These are phyloP conservation scores for Philereme vetulata DNA, from an alignment of 2,888 invertebrate species.

Conservation along the genomic window DNA sequence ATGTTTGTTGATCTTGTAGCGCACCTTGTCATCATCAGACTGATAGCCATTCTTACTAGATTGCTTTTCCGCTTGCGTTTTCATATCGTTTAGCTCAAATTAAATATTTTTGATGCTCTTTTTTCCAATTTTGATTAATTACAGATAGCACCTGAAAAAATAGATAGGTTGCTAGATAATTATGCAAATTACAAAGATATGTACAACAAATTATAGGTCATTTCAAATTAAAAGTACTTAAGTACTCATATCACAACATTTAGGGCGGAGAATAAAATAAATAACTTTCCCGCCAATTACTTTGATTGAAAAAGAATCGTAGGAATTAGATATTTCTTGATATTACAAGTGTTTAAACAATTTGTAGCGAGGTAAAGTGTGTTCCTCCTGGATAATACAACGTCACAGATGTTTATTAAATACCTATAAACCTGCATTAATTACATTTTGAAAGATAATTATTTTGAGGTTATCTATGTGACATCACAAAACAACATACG, in stretches of 20 bases:
- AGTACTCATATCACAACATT: too few relatives aligned
- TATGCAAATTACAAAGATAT: not conserved
- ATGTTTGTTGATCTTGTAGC: constrained; percentile 69
- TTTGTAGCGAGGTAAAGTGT: too few relatives aligned
- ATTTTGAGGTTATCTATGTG: constrained; percentile 54
- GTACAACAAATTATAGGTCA: not conserved
- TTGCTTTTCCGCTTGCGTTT: constrained; percentile 41
- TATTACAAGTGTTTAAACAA: too few relatives aligned
- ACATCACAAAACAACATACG: constrained; percentile 26
- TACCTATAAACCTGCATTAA: too few relatives aligned
- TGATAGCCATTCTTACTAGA: constrained; percentile 63
- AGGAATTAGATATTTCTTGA: too few relatives aligned
- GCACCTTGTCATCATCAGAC: constrained; percentile 73
- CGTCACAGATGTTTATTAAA: too few relatives aligned
- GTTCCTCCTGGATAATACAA: too few relatives aligned
- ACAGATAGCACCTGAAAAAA: constrained; percentile 11
- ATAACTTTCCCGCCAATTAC: not conserved
- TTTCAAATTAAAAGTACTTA: not conserved
- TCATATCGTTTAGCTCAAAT: not conserved
- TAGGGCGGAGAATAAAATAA: not conserved
- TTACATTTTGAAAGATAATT: not conserved
- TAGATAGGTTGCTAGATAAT: not conserved
- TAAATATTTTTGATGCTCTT: not conserved
- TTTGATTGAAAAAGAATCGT: too few relatives aligned
- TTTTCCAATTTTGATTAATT: not conserved